These are phyloP conservation scores for Coelogynopora nodosa DNA, from an alignment of 2,888 invertebrate genomes.

Conservation along the genomic window DNA sequence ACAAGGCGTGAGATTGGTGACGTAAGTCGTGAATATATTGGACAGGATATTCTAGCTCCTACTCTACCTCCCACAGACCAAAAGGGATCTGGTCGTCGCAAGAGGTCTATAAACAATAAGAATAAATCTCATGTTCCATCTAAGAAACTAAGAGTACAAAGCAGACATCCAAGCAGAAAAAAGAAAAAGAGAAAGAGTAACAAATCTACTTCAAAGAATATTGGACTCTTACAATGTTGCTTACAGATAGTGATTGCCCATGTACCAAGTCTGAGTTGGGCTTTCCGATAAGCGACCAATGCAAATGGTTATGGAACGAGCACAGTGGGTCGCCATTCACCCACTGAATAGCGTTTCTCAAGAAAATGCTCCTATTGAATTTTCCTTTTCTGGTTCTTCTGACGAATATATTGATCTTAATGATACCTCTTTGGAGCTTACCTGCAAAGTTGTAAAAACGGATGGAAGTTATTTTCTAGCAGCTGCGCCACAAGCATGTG, in stretches of 20 bases:
- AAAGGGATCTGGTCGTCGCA: neutral
- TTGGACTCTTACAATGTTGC: constrained; percentile 15
- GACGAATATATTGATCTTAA: constrained; percentile 13
- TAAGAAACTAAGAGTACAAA: neutral
- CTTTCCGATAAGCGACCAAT: neutral
- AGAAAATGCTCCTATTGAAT: neutral
- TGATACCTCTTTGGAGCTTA: constrained; percentile 8
- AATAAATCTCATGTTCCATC: constrained; percentile 2
- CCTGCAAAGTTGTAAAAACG: constrained; percentile 19
- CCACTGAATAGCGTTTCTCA: neutral
- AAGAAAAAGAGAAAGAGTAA: neutral
- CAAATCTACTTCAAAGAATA: neutral
- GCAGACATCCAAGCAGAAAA: neutral
- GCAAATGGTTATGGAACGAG: constrained; percentile 15
- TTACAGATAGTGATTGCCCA: constrained; percentile 12
- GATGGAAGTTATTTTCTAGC: neutral
- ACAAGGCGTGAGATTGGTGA: neutral
- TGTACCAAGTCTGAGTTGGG: constrained; percentile 12
- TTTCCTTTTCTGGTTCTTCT: constrained; percentile 20
- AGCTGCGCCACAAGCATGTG: neutral
- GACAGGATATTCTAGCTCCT: constrained; percentile 4
- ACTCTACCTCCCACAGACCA: neutral
- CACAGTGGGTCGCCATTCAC: neutral
- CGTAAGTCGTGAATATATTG: constrained; percentile 7
- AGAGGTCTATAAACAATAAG: constrained; percentile 12